Conservation (phyloP, 2,888 invertebrate genomes). For the Erebia palarica region DNA sequence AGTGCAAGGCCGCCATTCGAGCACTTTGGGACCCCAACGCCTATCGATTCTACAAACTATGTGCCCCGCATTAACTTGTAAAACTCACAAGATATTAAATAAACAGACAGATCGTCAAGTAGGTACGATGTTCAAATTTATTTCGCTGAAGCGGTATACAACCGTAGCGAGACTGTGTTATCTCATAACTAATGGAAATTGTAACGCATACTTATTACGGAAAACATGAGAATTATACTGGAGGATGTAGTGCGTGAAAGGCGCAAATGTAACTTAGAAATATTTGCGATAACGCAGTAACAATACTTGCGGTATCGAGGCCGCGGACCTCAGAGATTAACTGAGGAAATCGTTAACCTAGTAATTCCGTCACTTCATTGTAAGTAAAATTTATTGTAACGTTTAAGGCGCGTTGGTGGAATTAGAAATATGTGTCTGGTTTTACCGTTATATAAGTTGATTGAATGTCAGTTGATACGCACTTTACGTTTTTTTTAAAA, state of each 20-base stretch:
- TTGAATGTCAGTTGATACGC: conserved; percentile 24
- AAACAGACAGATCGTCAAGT: not conserved
- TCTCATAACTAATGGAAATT: conserved; percentile 15
- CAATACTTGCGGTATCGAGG: conserved; percentile 63
- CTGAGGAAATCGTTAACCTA: conserved; percentile 67
- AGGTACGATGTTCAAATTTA: not conserved
- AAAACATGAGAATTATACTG: conserved; percentile 55
- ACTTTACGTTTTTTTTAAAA: not conserved
- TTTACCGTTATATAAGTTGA: conserved; percentile 23
- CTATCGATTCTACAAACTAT: too few species aligned
- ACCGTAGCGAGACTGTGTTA: not conserved
- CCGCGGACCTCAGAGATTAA: conserved; percentile 54
- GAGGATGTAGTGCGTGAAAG: conserved; percentile 63
- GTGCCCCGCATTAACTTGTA: too few species aligned
- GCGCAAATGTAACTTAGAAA: conserved; percentile 60
- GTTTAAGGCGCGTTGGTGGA: conserved; percentile 11
- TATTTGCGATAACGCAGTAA: conserved; percentile 64
- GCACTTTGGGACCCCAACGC: too few species aligned
- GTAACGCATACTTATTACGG: conserved; percentile 37
- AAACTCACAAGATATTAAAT: too few species aligned
- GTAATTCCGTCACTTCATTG: conserved; percentile 48
- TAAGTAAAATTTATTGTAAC: conserved; percentile 32
- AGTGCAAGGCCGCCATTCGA: too few species aligned
- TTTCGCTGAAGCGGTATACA: not conserved
- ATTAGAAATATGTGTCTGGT: conserved; percentile 18